Evolutionary conservation across 2,113 vertebrate genomes (phyloP), one percentile per base, ranked within the genome.

Genomic region (Rhynchomys soricoides): DNA sequence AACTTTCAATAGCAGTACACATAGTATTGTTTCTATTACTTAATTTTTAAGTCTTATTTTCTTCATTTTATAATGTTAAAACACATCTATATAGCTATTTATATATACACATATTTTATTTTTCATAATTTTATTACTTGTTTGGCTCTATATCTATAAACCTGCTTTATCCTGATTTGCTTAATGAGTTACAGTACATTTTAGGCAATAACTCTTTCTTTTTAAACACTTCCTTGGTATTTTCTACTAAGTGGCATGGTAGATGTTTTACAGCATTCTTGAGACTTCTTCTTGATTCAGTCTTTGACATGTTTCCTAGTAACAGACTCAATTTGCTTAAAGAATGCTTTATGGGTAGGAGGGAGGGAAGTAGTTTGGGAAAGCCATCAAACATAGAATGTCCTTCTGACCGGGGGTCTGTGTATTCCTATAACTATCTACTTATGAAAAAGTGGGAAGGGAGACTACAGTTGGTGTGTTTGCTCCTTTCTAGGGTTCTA

Each of bases 251-350:
- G 96, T 96, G 78, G 95, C 29, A 95, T 87, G 86, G 93, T 55
- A 48, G 78, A 95, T 97, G 96, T 97, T 98, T 98, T 96, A 97
- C 92, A 97, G 96, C 93, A 93, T 98, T 98, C 96, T 97, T 95
- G 81, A 98, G 96, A 91, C 95, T 97, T 98, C 94, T 81, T 97
- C 94, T 86, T 97, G 96, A 98, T 98, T 98, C 97, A 98, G 95
- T 97, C 96, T 98, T 98, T 98, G 97, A 92, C 79, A 97, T 83
- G 96, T 98, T 97, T 99, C 98, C 97, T 98, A 98, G 98, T 97
- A 98, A 98, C 98, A 96, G 88, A 92, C 1, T 29, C 96, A 97
- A 57, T 93, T 86, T 88, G 92, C 90, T 94, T 81, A 96, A 97
- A 97, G 92, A 98, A 96, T 34, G 89, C 94, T 96, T 94, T 97